Base-by-base conservation (phyloP, 2,888 invertebrate genomes). In the Idaea biselata region DNA sequence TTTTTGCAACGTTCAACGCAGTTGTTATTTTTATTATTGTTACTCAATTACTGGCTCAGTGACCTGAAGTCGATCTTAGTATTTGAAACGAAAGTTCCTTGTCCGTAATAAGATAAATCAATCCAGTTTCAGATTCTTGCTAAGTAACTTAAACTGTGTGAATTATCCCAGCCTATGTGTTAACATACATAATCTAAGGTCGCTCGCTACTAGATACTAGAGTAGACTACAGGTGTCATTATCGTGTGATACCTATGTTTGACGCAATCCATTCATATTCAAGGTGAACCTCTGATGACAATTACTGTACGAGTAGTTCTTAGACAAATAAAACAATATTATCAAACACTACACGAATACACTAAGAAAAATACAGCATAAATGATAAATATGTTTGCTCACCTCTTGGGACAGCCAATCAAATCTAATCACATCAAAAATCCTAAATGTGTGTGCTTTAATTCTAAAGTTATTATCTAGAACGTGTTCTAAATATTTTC, bases 251-350 rank as follows among this genome's bases (percentile, higher is more conserved):
- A n/a, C n/a, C n/a, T n/a, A 32, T 58, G 58, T 58, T 58, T 59
- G 59, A 65, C 60, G 63, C 65, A 59, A 61, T 55, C n/a, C 33
- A 53, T 18, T 56, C 18, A n/a, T 18, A 58, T 18, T 32, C 63
- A 65, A 63, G 65, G 65, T 59, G 59, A 65, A 16, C 60, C 31
- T 44, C 31, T 60, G 17, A 33, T 33, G 60, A 44, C 44, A 44
- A 44, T 44, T 44, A 44, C 44, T 3, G 14, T 25, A 25, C 25
- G 25, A 14, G 44, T 44, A 44, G 14, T 44, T 44, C 44, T 44
- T 44, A 44, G 44, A 44, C 11, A 44, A 44, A 44, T 44, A 44
- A 8, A 44, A 44, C 44, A 44, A 44, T 44, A 44, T 11, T 44
- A 44, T 14, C 44, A 44, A 33, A 44, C 44, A 44, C 32, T 11